Conservation (phyloP, 2,113 vertebrate species). For the Sciurus niger region DNA sequence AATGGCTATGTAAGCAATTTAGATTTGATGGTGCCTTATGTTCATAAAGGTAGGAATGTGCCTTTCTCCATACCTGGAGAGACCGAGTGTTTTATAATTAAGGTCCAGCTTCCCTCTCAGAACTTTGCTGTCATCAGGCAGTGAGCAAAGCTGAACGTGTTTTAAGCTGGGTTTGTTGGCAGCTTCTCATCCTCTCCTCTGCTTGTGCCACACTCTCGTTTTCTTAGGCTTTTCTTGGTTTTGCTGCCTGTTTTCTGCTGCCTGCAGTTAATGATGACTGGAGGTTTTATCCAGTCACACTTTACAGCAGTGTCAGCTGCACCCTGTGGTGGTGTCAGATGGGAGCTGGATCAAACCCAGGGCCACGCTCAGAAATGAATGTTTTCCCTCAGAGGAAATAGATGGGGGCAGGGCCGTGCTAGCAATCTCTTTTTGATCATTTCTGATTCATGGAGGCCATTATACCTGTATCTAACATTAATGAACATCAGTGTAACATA, state of each 20-base stretch:
- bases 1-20: background rate
- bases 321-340: slow-evolving; percentile 73
- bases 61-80: background rate
- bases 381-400: slow-evolving; percentile 56
- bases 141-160: background rate
- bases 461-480: background rate
- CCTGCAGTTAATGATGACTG: slow-evolving; percentile 65
- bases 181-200: background rate
- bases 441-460: slow-evolving; percentile 22
- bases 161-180: background rate
- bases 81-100: background rate
- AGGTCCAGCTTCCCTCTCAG: background rate
- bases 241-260: slow-evolving; percentile 22
- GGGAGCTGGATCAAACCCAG: slow-evolving; percentile 36
- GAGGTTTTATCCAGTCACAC: slow-evolving; percentile 65
- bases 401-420: background rate
- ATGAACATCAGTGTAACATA: background rate
- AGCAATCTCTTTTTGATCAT: slow-evolving; percentile 21
- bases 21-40: background rate
- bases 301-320: slow-evolving; percentile 46
- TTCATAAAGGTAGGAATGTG: background rate
- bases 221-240: slow-evolving; percentile 37
- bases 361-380: slow-evolving; percentile 59
- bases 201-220: background rate
- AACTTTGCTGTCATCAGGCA: background rate